phyloP scores from a whole-genome alignment of 2,797 vertebrate genomes.

The Acipenser ruthenus region DNA sequence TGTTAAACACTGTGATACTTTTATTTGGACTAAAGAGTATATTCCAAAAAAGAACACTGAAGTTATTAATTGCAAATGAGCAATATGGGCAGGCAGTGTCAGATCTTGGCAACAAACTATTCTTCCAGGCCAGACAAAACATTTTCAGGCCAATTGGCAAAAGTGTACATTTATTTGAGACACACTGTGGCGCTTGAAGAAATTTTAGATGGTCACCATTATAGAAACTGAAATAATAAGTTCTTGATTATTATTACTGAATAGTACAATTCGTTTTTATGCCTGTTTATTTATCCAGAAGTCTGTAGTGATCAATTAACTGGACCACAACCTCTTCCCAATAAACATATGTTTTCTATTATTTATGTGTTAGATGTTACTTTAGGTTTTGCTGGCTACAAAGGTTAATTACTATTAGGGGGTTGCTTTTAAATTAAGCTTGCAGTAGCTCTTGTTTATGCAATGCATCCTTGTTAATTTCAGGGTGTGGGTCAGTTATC shows the following conservation, averaged over 20 bases:
- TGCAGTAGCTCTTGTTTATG: no score
- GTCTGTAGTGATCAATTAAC: no score
- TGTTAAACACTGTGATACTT: background rate
- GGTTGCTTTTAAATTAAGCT: no score
- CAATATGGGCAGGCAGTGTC: background rate
- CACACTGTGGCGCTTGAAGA: background rate
- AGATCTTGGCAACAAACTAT: background rate
- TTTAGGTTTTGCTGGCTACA: no score
- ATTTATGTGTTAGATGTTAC: no score
- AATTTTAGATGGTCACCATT: background rate
- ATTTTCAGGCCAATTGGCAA: background rate
- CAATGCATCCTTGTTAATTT: no score
- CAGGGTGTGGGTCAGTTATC: no score
- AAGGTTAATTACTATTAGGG: no score
- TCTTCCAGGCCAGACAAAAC: background rate
- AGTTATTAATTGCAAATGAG: constrained; percentile 4
- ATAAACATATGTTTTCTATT: no score
- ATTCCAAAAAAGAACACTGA: background rate
- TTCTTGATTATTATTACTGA: background rate
- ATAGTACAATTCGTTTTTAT: background rate
- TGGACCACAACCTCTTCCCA: no score
- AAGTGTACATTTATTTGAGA: background rate
- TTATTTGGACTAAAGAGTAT: background rate
- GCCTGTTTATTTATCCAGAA: no score
- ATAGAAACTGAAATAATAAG: background rate